Conservation (phyloP, 2,888 invertebrate genomes). For the Aphidius colemani region DNA sequence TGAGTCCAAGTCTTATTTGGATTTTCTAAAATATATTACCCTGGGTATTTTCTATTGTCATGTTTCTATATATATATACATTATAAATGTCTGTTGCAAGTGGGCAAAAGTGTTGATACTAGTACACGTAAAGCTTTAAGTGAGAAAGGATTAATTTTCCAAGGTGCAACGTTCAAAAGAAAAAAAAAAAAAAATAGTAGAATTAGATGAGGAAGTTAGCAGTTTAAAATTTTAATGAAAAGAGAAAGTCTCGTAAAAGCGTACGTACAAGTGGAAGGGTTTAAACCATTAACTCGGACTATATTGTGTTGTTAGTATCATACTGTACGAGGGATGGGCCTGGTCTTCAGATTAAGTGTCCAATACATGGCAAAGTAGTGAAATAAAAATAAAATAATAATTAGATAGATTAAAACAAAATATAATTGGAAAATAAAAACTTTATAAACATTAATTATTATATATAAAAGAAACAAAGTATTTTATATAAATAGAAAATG, state of each 20-base stretch:
- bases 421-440: no score
- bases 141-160: slow-evolving; percentile 34
- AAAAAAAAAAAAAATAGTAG: slow-evolving; percentile 4
- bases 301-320: slow-evolving; percentile 9
- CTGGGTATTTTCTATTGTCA: background rate
- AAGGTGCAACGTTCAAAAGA: slow-evolving; percentile 29
- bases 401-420: no score
- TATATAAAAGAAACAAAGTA: no score
- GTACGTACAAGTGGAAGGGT: slow-evolving; percentile 30
- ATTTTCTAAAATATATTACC: background rate
- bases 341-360: slow-evolving; percentile 22
- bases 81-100: no score
- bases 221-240: slow-evolving; percentile 39
- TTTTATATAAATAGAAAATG: no score
- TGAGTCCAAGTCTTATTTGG: background rate
- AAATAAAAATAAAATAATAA: background rate
- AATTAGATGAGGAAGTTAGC: slow-evolving; percentile 15
- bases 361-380: background rate
- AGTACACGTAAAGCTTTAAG: slow-evolving; percentile 4
- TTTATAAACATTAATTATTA: no score
- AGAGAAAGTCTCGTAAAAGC: slow-evolving; percentile 38
- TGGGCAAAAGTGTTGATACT: background rate
- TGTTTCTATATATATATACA: background rate
- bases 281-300: slow-evolving; percentile 39
- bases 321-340: no score